Conservation (phyloP, 2,888 invertebrate genomes). For the Nebria salina region DNA sequence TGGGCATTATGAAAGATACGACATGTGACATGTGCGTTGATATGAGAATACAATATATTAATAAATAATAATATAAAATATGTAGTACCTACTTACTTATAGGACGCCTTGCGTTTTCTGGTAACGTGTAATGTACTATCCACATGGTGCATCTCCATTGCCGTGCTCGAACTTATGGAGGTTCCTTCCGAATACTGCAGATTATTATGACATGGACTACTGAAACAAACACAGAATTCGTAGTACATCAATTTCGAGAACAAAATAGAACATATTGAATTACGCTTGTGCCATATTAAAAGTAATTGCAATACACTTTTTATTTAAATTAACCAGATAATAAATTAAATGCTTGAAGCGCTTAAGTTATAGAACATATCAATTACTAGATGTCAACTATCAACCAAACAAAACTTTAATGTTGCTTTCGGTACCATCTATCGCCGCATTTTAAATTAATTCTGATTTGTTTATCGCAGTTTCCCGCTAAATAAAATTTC, state of each 20-base stretch:
- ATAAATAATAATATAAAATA: slow-evolving; percentile 27
- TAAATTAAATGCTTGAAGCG: no score
- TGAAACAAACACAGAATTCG: slow-evolving; percentile 51
- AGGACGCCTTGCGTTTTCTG: slow-evolving; percentile 65
- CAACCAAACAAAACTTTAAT: no score
- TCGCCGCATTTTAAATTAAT: no score
- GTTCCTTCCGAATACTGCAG: slow-evolving; percentile 48
- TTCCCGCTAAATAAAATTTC: no score
- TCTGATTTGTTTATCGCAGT: no score
- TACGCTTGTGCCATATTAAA: no score
- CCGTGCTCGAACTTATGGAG: slow-evolving; percentile 52
- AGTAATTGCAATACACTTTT: no score
- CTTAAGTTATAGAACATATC: no score
- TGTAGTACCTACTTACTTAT: slow-evolving; percentile 61
- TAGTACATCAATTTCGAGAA: background rate
- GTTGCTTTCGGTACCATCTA: no score
- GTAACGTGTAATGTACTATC: slow-evolving; percentile 56
- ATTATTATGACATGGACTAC: slow-evolving; percentile 57
- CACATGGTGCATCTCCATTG: slow-evolving; percentile 56
- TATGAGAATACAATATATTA: background rate
- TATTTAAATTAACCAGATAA: no score
- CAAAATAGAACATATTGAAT: background rate
- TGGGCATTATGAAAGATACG: no score
- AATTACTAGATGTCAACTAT: no score
- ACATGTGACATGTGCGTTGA: background rate